Base-by-base conservation (phyloP, 2,888 invertebrate species). In the Busseola fusca region DNA sequence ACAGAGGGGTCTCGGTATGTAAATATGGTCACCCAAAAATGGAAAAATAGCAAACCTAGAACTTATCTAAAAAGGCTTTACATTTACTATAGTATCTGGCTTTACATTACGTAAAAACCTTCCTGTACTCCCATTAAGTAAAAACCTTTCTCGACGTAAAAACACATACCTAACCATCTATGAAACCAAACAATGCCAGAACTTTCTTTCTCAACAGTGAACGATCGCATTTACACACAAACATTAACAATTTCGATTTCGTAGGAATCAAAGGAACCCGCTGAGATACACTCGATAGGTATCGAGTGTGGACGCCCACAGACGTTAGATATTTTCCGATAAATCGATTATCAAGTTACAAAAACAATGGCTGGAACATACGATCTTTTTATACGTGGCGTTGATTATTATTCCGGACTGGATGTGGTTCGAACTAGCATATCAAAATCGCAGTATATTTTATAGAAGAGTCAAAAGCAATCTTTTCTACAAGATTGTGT, bases 261-360 rank as follows among this genome's bases (percentile, higher is more conserved):
- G 74, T 70, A 73, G 72, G 69, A 72, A 74, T 85, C 76, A 82
- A 84, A 84, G 72, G 72, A 80, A 69, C 86, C 86, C 84, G 84
- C 81, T 74, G 80, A 48, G 79, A 78, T 88, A 87, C 76, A 83
- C 86, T 82, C 83, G 70, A 74, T 80, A 81, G 76, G 87, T 88
- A 88, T 87, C 84, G 84, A 87, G 83, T 86, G 84, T 83, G 87
- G 84, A 89, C 90, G 89, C 89, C 90, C 90, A 91, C 88, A 79
- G 84, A 86, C 74, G 71, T 87, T 54, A 89, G 87, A 86, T 86
- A 86, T 89, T 86, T 91, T 89, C 88, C 90, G 90, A 92, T 91
- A 91, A 91, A 92, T 92, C 92, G 93, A 94, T 94, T 92, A 93
- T 93, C 91, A 87, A 87, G 89, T 90, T 90, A 90, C 90, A 92